A percentile compares a stretch with the other conserved stretches of the same genome.
phyloP scores from a whole-genome alignment of 2,113 vertebrate species.

The Cebidichthys violaceus region DNA sequence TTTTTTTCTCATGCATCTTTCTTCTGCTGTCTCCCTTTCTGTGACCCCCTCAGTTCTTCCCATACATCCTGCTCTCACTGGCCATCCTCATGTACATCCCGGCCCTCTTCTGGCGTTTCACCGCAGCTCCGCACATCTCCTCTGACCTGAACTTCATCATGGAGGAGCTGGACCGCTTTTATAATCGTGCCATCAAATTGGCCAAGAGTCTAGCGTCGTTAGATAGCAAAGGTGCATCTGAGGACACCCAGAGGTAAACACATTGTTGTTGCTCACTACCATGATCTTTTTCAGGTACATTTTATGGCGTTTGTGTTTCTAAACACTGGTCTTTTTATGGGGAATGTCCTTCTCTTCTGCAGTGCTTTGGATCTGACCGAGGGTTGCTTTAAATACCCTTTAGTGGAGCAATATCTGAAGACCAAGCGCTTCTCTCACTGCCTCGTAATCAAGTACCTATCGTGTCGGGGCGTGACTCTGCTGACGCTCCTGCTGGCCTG shows the following conservation, averaged over 20 bases:
- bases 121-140: conserved; percentile 90
- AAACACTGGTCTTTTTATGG: background rate
- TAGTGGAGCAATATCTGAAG: conserved; percentile 96
- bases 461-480: conserved; percentile 87
- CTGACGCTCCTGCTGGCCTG: conserved; percentile 86
- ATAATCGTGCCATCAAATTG: conserved; percentile 91
- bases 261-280: background rate
- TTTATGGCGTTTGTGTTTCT: background rate
- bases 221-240: conserved; percentile 75
- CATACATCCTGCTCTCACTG: conserved; percentile 91
- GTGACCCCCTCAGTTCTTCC: conserved; percentile 89
- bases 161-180: conserved; percentile 96
- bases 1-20: background rate
- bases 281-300: background rate
- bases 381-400: conserved; percentile 92
- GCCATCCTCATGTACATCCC: conserved; percentile 93
- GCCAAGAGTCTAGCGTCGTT: conserved; percentile 84
- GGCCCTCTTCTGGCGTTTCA: conserved; percentile 91
- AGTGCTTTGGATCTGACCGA: conserved; percentile 90
- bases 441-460: conserved; percentile 89
- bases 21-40: conserved; percentile 7
- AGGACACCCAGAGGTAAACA: conserved; percentile 74
- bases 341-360: conserved; percentile 40
- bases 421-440: conserved; percentile 86
- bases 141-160: conserved; percentile 96